Evolutionary conservation across 2,113 vertebrate genomes (phyloP).

Genomic region (Phasianus colchicus): DNA sequence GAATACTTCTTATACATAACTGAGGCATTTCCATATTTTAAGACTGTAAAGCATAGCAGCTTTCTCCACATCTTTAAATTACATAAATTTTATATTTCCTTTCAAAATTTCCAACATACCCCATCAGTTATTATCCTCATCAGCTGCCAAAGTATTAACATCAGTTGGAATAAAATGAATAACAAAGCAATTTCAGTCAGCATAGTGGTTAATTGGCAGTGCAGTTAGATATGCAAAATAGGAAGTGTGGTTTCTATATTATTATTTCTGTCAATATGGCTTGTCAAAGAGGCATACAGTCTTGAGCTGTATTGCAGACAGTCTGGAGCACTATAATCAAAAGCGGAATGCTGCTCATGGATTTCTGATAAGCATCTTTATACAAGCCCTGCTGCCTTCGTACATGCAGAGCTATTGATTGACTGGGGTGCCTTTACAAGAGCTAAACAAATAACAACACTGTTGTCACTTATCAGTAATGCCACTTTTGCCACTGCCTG

Average conservation of each 20-base stretch:
- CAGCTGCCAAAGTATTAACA: slow-evolving; percentile 73
- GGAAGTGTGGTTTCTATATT: slow-evolving; percentile 77
- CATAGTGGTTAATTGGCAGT: slow-evolving; percentile 79
- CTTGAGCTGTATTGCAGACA: slow-evolving; percentile 69
- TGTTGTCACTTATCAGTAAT: slow-evolving; percentile 68
- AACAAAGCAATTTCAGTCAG: slow-evolving; percentile 78
- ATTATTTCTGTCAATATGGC: slow-evolving; percentile 78
- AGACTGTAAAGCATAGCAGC: slow-evolving; percentile 13
- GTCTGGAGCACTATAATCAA: slow-evolving; percentile 69
- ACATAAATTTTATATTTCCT: slow-evolving; percentile 61
- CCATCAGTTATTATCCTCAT: slow-evolving; percentile 73
- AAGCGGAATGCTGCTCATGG: slow-evolving; percentile 76
- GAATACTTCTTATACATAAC: background rate
- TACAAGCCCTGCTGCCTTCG: slow-evolving; percentile 77
- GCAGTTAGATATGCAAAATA: slow-evolving; percentile 78
- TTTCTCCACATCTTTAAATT: slow-evolving; percentile 64
- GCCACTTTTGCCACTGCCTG: slow-evolving; percentile 13
- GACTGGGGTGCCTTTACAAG: slow-evolving; percentile 66
- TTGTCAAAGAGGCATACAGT: slow-evolving; percentile 74
- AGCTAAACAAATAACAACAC: slow-evolving; percentile 68
- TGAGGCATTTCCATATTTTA: background rate
- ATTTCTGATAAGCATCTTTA: slow-evolving; percentile 85
- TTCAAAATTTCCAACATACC: slow-evolving; percentile 71
- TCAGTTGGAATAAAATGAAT: slow-evolving; percentile 76
- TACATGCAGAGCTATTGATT: slow-evolving; percentile 81